Base-by-base conservation (phyloP, 1,140 invertebrate species). In the Leptopilina clavipes region DNA sequence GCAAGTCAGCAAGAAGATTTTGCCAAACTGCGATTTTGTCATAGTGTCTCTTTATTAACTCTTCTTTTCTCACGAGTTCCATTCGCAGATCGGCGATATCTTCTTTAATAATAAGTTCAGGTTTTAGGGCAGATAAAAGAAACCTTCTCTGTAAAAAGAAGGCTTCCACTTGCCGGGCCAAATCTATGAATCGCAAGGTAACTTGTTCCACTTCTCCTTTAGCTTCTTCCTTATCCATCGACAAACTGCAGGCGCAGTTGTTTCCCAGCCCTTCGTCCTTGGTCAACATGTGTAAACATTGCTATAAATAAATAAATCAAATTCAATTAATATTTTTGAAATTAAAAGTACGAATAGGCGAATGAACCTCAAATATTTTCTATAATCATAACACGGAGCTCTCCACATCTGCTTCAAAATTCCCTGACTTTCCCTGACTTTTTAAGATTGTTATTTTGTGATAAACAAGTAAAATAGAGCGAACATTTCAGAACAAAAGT, bases 121-220 rank as follows among this genome's bases (percentile, higher is more conserved):
- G 97, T 87, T 98, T 98, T 71, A 98, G 91, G 0, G 95, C 95
- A 1, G 97, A 98, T 1, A 98, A 90, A 0, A 98, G 90, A 85
- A 98, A 95, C 85, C 97, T 91, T 89, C 98, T 98, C 87, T 98
- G 97, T 0, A 99, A 88, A 86, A 99, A 99, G 88, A 97, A 98
- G 1, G 95, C 95, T 89, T 99, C 97, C 94, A 98, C 96, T 90
- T 97, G 96, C 37, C 96, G 92, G 0, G 97, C 97, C 40, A 97
- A 91, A 88, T 98, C 97, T 44, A 98, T 93, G 86, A 98, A 98
- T 76, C 94, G 92, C 73, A 95, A 90, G 48, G 95, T 93, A 17
- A 94, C 94, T 90, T 97, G 94, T 82, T 98, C 97, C 1, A 97
- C 96, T 91, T 96, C 96, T 0, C 94, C 92, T 74, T 94, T 93